Evolutionary conservation across 2,888 invertebrate genomes (phyloP).

Genomic region (Adelphocoris suturalis): DNA sequence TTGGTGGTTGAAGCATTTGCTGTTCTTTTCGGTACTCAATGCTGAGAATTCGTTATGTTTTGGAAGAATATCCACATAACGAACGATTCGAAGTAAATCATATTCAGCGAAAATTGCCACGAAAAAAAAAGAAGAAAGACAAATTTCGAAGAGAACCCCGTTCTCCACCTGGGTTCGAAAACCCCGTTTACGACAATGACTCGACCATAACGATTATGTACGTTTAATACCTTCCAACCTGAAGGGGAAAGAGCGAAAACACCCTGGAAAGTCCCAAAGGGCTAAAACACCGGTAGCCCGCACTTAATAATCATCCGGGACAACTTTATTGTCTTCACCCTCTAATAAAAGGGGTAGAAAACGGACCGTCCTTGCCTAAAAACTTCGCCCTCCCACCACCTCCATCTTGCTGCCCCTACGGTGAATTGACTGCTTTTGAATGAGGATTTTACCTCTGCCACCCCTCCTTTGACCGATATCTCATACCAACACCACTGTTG

Average conservation of each 20-base stretch:
- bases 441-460: background rate
- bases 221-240: slow-evolving; percentile 48
- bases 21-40: too few species aligned
- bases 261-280: slow-evolving; percentile 6
- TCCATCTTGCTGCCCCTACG: background rate
- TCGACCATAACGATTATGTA: slow-evolving; percentile 66
- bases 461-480: background rate
- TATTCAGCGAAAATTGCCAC: background rate
- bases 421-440: slow-evolving; percentile 47
- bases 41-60: too few species aligned
- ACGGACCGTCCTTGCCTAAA: background rate
- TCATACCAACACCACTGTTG: background rate
- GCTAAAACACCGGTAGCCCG: slow-evolving; percentile 55
- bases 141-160: slow-evolving; percentile 16
- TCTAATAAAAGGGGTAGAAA: slow-evolving; percentile 43
- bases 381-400: background rate
- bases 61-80: too few species aligned
- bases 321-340: slow-evolving; percentile 68
- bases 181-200: slow-evolving; percentile 55
- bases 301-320: slow-evolving; percentile 66
- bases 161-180: slow-evolving; percentile 49
- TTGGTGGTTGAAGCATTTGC: too few species aligned
- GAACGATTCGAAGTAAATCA: background rate
- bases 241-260: background rate
- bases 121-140: background rate